phyloP scores from a whole-genome alignment of 2,888 invertebrate species.

The Caprella mutica region DNA sequence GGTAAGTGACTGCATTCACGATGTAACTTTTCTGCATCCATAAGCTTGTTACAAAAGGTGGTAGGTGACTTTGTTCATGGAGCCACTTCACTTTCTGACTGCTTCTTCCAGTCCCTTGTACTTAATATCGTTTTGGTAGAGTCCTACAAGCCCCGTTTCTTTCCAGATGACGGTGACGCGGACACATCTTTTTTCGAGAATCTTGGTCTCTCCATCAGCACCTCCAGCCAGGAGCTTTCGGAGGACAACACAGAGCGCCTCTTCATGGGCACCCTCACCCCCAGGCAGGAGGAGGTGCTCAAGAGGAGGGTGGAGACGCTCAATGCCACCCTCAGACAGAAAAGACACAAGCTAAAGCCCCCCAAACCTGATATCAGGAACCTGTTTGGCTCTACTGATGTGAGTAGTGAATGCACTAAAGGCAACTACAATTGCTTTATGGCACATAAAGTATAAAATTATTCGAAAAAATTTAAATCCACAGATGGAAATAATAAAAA shows the following conservation, averaged over 20 bases:
- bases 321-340: constrained; percentile 58
- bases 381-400: constrained; percentile 51
- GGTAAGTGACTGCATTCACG: too few relatives aligned
- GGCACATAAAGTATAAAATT: too few relatives aligned
- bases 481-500: neutral
- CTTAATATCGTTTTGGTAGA: constrained; percentile 1
- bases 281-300: constrained; percentile 61
- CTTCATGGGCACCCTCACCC: constrained; percentile 20
- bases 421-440: too few relatives aligned
- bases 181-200: constrained; percentile 24
- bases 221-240: constrained; percentile 8
- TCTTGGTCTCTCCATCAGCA: constrained; percentile 14
- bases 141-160: neutral
- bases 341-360: constrained; percentile 49
- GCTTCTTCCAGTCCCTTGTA: too few relatives aligned
- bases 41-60: too few relatives aligned
- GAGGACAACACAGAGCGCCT: constrained; percentile 21
- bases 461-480: constrained; percentile 36
- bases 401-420: too few relatives aligned
- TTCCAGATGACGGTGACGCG: constrained; percentile 22
- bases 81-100: too few relatives aligned
- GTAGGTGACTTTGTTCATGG: too few relatives aligned
- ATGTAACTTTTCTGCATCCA: too few relatives aligned
- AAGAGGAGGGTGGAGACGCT: constrained; percentile 60
- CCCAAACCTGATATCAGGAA: constrained; percentile 74